A percentile compares a stretch with the other conserved stretches of the same genome.
phyloP scores from a whole-genome alignment of 1,140 invertebrate genomes.

The Drosophila equinoxialis region DNA sequence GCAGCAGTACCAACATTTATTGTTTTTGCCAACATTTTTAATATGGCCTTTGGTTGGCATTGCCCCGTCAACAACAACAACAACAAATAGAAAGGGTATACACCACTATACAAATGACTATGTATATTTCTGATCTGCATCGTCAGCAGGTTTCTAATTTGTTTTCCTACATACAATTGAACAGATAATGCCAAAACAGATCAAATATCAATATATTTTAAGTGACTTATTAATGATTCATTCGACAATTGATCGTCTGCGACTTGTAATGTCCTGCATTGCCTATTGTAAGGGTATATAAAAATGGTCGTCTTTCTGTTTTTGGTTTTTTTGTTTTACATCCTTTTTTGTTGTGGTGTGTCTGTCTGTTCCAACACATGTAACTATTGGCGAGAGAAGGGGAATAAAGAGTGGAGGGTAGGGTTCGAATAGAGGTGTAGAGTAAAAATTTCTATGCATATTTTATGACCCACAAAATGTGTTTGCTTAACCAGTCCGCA shows the following conservation, averaged over 20 bases:
- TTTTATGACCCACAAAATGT: conserved; percentile 40
- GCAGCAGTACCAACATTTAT: conserved; percentile 29
- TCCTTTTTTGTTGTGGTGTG: no score
- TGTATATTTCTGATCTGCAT: no score
- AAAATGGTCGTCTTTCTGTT: no score
- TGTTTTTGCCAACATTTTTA: conserved; percentile 37
- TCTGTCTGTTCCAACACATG: conserved; percentile 22
- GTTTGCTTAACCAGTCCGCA: conserved; percentile 9
- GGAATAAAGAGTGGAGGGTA: no score
- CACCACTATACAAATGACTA: neutral
- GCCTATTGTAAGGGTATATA: no score
- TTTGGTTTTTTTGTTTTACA: conserved; percentile 6
- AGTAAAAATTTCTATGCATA: conserved; percentile 46
- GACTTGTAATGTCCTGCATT: no score
- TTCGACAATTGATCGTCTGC: no score
- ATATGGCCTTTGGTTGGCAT: neutral
- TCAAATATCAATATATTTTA: no score
- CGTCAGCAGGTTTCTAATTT: no score
- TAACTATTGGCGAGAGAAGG: conserved; percentile 14
- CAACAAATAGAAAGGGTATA: neutral
- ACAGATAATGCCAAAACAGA: no score
- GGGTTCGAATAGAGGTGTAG: neutral
- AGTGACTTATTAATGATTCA: no score
- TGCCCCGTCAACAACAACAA: neutral
- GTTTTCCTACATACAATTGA: no score